Conservation (phyloP, 2,113 vertebrate species). For the Oceanodroma tethys region DNA sequence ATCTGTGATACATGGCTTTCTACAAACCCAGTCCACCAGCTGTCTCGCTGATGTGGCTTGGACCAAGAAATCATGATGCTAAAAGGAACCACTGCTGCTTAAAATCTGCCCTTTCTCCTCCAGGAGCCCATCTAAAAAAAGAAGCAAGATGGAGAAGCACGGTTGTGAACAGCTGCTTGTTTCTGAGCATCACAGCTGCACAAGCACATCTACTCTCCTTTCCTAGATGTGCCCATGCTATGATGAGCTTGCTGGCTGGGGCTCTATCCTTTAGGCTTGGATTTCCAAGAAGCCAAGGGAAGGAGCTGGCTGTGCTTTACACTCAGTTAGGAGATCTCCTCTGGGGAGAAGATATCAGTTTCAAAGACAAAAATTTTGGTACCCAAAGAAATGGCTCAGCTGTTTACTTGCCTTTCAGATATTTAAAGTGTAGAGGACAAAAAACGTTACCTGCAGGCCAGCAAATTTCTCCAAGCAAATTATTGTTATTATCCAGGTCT, state of each 20-base stretch:
- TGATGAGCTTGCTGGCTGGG: neutral
- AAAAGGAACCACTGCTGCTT: neutral
- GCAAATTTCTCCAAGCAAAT: neutral
- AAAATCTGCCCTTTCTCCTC: neutral
- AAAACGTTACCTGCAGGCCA: neutral
- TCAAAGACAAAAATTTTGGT: neutral
- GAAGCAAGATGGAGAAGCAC: neutral
- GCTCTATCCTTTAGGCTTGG: neutral
- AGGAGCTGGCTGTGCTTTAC: neutral
- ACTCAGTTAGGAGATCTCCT: neutral
- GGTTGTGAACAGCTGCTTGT: neutral
- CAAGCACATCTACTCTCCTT: neutral
- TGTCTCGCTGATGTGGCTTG: rapidly evolving
- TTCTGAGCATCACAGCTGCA: neutral
- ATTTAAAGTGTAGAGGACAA: neutral
- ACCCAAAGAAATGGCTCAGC: neutral
- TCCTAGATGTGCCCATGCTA: neutral
- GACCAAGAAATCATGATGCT: neutral
- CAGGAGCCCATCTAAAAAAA: neutral
- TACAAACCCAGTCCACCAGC: neutral
- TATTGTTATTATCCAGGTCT: neutral
- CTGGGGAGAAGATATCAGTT: neutral
- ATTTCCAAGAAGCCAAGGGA: neutral
- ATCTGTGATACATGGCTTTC: neutral
- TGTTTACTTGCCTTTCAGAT: neutral